A percentile compares a stretch with the other conserved stretches of the same genome.
These are phyloP conservation scores for Drosophila nannoptera DNA, from an alignment of 1,140 invertebrate genomes.

Conservation along the genomic window DNA sequence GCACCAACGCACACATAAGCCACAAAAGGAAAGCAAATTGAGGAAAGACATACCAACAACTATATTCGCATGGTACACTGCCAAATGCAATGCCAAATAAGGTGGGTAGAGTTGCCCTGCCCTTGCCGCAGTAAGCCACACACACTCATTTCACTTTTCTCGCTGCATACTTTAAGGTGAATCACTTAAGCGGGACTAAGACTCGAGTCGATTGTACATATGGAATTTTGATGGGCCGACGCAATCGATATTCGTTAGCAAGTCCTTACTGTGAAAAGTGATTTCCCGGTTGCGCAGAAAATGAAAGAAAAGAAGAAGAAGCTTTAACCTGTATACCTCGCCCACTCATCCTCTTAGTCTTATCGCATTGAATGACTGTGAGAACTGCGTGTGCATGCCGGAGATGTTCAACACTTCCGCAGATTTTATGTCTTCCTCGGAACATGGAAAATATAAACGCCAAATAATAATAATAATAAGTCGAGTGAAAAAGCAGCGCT, in stretches of 20 bases:
- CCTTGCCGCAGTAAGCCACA: slow-evolving; percentile 31
- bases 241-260: slow-evolving; percentile 59
- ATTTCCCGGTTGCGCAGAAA: slow-evolving; percentile 49
- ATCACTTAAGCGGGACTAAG: slow-evolving; percentile 31
- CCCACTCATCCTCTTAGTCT: slow-evolving; percentile 41
- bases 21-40: slow-evolving; percentile 42
- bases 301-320: neutral
- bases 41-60: slow-evolving; percentile 38
- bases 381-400: slow-evolving; percentile 46
- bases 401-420: slow-evolving; percentile 69
- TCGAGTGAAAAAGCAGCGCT: slow-evolving; percentile 1
- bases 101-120: neutral
- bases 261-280: slow-evolving; percentile 40
- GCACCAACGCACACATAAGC: slow-evolving; percentile 38
- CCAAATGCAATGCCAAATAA: slow-evolving; percentile 35
- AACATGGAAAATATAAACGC: slow-evolving; percentile 19
- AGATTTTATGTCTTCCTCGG: slow-evolving; percentile 69
- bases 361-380: slow-evolving; percentile 38
- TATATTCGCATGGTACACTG: slow-evolving; percentile 18
- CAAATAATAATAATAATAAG: slow-evolving; percentile 45
- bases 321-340: slow-evolving; percentile 13
- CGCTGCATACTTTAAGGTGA: slow-evolving; percentile 52
- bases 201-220: slow-evolving; percentile 44
- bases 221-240: slow-evolving; percentile 59
- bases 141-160: slow-evolving; percentile 45